Conservation (phyloP, 2,113 vertebrate genomes). For the Varanus salvator region DNA sequence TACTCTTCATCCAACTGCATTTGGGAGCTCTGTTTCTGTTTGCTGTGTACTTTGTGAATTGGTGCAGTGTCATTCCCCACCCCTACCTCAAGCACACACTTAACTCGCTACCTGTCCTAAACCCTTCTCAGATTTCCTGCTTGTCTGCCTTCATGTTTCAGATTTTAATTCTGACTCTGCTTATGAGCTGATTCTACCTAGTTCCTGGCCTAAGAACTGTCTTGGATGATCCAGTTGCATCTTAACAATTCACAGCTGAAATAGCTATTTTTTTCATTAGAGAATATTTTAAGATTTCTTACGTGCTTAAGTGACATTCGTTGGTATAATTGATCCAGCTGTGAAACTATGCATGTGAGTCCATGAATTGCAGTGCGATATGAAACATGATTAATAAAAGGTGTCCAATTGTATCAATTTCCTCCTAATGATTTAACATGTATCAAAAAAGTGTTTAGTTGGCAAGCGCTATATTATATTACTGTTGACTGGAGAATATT, state of each 20-base stretch:
- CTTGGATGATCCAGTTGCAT: not conserved
- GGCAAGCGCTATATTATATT: conserved; percentile 18
- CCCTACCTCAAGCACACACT: not conserved
- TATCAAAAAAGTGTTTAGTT: conserved; percentile 31
- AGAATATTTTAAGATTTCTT: not conserved
- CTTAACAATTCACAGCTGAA: not conserved
- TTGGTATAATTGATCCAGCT: conserved; percentile 13
- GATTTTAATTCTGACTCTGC: not conserved
- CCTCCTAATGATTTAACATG: conserved; percentile 31
- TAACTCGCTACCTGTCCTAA: not conserved
- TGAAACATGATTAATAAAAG: conserved; percentile 18
- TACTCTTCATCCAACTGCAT: not conserved
- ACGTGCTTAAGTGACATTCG: conserved; percentile 8
- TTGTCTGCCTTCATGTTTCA: not conserved
- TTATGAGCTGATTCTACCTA: not conserved
- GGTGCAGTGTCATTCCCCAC: not conserved
- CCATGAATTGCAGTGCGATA: not conserved
- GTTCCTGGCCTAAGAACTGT: not conserved
- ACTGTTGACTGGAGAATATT: not conserved
- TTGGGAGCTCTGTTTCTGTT: not conserved
- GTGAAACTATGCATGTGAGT: conserved; percentile 18
- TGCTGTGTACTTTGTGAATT: not conserved
- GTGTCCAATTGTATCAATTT: conserved; percentile 34
- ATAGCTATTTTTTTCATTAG: not conserved
- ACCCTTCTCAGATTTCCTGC: not conserved